phyloP scores from a whole-genome alignment of 2,888 invertebrate species.

The Microctonus hyperodae region DNA sequence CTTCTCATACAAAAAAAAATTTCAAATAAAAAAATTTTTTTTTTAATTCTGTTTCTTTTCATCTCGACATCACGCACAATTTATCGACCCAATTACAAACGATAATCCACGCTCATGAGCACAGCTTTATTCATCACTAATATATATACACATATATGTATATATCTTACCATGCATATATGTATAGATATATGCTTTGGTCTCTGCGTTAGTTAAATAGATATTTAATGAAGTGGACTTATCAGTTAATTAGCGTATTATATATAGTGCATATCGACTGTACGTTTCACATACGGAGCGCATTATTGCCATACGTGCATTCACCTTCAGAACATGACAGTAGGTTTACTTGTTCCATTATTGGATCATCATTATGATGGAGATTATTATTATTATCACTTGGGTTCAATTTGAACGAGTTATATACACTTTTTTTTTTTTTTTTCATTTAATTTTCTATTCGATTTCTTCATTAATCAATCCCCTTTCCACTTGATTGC shows the following conservation, averaged over 20 bases:
- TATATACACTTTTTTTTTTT: background rate
- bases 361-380: too few relatives aligned
- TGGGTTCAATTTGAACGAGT: background rate
- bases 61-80: too few relatives aligned
- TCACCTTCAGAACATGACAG: background rate
- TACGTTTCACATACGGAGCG: background rate
- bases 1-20: background rate
- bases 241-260: conserved; percentile 18
- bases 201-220: background rate
- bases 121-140: too few relatives aligned
- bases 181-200: background rate
- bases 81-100: conserved; percentile 7
- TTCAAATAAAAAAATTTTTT: too few relatives aligned
- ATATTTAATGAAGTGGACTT: conserved; percentile 20
- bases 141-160: too few relatives aligned
- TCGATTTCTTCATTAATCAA: background rate
- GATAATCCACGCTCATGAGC: background rate
- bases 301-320: background rate
- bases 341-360: background rate
- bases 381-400: conserved; percentile 7
- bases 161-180: background rate
- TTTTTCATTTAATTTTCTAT: background rate
- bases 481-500: background rate
- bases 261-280: background rate
- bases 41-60: too few relatives aligned